Base-by-base conservation (phyloP, 2,797 vertebrate genomes). In the Cryptoprocta ferox region DNA sequence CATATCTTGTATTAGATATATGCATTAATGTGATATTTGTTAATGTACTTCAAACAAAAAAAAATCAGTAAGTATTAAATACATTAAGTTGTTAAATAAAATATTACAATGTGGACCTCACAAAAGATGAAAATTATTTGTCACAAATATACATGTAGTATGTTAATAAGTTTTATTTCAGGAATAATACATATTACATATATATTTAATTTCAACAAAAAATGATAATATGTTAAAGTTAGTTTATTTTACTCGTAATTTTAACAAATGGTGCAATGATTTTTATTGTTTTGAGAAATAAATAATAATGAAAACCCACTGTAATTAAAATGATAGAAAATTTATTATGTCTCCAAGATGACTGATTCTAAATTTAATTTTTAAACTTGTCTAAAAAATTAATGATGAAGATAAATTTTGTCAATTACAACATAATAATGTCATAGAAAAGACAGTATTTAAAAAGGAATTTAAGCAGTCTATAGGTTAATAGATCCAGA, bases 251-350 rank as follows among this genome's bases (percentile, higher is more conserved):
- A 85, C 3, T 75, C 26, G 66, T 9, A n/a, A 73, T 42, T 86
- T 95, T 66, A 42, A 76, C 3, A 79, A 61, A 66, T 73, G 28
- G 1, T 86, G 4, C 3, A 76, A 81, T 81, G 18, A 37, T 78
- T 87, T 89, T 63, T 94, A 48, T 65, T 94, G 7, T 68, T 92
- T 93, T 90, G 3, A 86, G 14, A 79, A 81, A 86, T n/a, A 79
- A 76, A 45, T 48, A 86, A 75, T 59, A 93, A 71, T 76, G 32
- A 68, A 82, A 53, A 82, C 4, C 2, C 0, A 50, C 2, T 73
- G 56, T 66, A 84, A 85, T 66, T 86, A 59, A 61, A 88, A 30
- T 68, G 26, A 37, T n/a, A 80, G 42, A 90, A 88, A 79, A 70
- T 95, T 48, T 71, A 82, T 71, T 71, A 48, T 79, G 12, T 88